phyloP scores from a whole-genome alignment of 2,888 invertebrate species.

The Laothoe populi region DNA sequence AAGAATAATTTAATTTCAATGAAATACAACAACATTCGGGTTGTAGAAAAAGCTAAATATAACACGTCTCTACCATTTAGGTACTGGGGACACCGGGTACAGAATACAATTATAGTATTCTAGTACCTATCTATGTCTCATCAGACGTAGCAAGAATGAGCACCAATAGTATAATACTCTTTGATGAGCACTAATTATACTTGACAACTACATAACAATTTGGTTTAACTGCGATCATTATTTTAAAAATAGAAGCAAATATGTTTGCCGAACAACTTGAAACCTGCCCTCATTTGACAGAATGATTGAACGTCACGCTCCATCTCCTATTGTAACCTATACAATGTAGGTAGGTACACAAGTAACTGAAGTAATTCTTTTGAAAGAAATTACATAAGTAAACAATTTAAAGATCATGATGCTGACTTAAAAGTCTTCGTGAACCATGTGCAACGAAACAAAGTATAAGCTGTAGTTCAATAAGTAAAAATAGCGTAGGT shows the following conservation, averaged over 20 bases:
- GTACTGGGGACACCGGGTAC: too few species aligned
- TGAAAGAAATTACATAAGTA: constrained; percentile 41
- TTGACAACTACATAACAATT: not conserved
- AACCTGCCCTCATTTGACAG: not conserved
- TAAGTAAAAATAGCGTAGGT: not conserved
- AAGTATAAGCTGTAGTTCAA: not conserved
- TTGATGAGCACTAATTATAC: too few species aligned
- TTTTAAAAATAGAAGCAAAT: not conserved
- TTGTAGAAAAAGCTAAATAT: too few species aligned
- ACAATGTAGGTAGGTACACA: constrained; percentile 43
- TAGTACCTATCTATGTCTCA: not conserved
- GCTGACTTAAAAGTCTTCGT: not conserved
- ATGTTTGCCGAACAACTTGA: not conserved
- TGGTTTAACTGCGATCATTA: not conserved
- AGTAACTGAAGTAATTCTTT: constrained; percentile 40
- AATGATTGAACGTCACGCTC: constrained; percentile 47
- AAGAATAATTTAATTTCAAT: too few species aligned
- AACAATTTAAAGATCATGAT: constrained; percentile 34
- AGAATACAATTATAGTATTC: not conserved
- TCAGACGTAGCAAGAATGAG: too few species aligned
- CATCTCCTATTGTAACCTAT: constrained; percentile 53
- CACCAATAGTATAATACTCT: not conserved
- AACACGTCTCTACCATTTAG: too few species aligned
- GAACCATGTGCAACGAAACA: not conserved
- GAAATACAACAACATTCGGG: too few species aligned